Evolutionary conservation across 2,888 invertebrate genomes (phyloP), one percentile per base, ranked within the genome.

Genomic region (Campoplex nolae): DNA sequence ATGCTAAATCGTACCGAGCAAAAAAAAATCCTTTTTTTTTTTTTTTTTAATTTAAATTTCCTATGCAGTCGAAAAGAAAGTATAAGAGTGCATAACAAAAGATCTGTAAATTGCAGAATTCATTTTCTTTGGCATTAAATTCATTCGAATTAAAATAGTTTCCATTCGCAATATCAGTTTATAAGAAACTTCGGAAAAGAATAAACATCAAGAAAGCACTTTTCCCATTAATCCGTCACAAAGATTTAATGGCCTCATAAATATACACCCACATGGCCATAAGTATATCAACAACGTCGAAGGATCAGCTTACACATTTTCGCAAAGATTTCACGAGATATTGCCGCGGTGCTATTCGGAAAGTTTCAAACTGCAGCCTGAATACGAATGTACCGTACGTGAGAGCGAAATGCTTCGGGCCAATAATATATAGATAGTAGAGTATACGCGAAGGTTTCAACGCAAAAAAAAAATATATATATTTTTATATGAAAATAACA

Each of bases 311-410:
- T 83, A 88, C 86, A 86, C 84, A 45, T 83, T 71, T 80, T 80
- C 76, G 77, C 78, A 76, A 84, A 89, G 75, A 87, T 88, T 89
- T 84, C 78, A 58, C 81, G 75, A 23, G 28, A 75, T 82, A 74
- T 75, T 18, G 18, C 18, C 23, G 56, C 42, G 51, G 45, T 38
- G 51, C 32, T 56, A n/a, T 38, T 58, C 51, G 62, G 4, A 11
- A 85, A 82, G 85, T 85, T 82, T 78, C 74, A 74, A 74, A 62
- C 73, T 67, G 65, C 74, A 85, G 67, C 45, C 73, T 67, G 81
- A 65, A 73, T 77, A 78, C 77, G 77, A 77, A 74, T 78, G 68
- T 74, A 73, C 67, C 56, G 77, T 78, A 85, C 81, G 81, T 81
- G 85, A 68, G 45, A 56, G 77, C 65, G 71, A 81, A 58, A 77